Evolutionary conservation across 2,113 vertebrate species (phyloP).

Genomic region (Misgurnus anguillicaudatus): DNA sequence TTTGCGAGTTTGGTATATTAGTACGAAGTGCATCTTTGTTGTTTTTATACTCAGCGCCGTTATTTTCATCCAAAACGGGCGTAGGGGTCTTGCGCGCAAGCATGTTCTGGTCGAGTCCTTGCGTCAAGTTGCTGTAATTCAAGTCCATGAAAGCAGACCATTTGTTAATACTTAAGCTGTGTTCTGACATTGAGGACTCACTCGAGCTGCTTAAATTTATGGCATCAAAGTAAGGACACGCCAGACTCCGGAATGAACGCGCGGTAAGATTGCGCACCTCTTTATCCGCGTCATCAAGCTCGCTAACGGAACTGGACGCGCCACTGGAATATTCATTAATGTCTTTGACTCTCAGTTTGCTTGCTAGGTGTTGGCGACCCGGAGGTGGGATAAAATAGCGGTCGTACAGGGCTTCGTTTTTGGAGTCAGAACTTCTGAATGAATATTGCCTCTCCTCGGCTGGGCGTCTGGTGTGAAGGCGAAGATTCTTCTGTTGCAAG

Average conservation of each 20-base stretch:
- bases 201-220: conserved; percentile 86
- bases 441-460: conserved; percentile 83
- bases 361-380: conserved; percentile 85
- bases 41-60: conserved; percentile 53
- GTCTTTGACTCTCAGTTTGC: conserved; percentile 81
- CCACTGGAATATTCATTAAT: conserved; percentile 91
- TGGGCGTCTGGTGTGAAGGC: conserved; percentile 75
- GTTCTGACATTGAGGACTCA: conserved; percentile 87
- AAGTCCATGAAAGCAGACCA: conserved; percentile 92
- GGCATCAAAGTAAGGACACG: conserved; percentile 92
- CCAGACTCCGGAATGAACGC: conserved; percentile 92
- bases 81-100: conserved; percentile 68
- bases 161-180: conserved; percentile 81
- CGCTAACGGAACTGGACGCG: conserved; percentile 93
- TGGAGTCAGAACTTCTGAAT: conserved; percentile 71
- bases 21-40: conserved; percentile 9
- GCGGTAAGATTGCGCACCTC: conserved; percentile 95
- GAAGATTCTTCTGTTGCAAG: conserved; percentile 70
- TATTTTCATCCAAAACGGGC: conserved; percentile 66
- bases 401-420: conserved; percentile 63
- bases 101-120: conserved; percentile 52
- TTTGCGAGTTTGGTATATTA: conserved; percentile 66
- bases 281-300: conserved; percentile 95
- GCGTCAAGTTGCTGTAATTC: conserved; percentile 78
- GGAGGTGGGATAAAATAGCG: conserved; percentile 81